Base-by-base conservation (phyloP, 2,797 vertebrate genomes). In the Podarcis lilfordi region DNA sequence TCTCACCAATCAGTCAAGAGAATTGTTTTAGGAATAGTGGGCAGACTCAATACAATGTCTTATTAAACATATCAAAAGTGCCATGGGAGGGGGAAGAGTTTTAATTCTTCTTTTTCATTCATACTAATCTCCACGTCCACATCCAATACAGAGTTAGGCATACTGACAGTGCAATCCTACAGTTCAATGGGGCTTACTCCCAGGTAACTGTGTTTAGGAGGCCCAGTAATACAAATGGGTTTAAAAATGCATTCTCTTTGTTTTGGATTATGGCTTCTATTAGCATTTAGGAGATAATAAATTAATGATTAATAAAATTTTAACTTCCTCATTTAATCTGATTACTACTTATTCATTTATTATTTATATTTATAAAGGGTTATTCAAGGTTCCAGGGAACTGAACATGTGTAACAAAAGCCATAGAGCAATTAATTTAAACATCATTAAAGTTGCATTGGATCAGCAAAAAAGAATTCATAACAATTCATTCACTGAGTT, bases 1-100 rank as follows among this genome's bases (percentile, higher is more conserved):
- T 82, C 37, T 7, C 45, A 66, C 35, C 1, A 3, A 64, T 19
- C 0, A 79, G 61, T 86, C 13, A 82, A 90, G 87, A 79, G 71
- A 89, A 86, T 89, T 91, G 78, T 93, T 93, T 93, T 94, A 95
- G 92, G 84, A 68, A 64, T 66, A 55, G n/a, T 64, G 82, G 86
- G 80, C 4, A 85, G 71, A 89, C 1, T 64, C 35, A 93, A 17
- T 25, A 93, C 59, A 86, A 25, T 79, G 84, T 71, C 23, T 23
- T 43, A 91, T 89, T 91, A 91, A 87, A 78, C 50, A 80, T 83
- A 84, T n/a, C 79, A 80, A 91, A 90, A 77, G 11, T 1, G 29
- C 37, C 81, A 86, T 89, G 91, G 1, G 45, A 55, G 50, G 50
- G 86, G 92, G 85, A 91, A 94, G 72, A 78, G 40, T 85, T 37